A percentile compares a stretch with the other conserved stretches of the same genome.
phyloP scores from a whole-genome alignment of 2,797 vertebrate species.

The Sitta carolinensis region DNA sequence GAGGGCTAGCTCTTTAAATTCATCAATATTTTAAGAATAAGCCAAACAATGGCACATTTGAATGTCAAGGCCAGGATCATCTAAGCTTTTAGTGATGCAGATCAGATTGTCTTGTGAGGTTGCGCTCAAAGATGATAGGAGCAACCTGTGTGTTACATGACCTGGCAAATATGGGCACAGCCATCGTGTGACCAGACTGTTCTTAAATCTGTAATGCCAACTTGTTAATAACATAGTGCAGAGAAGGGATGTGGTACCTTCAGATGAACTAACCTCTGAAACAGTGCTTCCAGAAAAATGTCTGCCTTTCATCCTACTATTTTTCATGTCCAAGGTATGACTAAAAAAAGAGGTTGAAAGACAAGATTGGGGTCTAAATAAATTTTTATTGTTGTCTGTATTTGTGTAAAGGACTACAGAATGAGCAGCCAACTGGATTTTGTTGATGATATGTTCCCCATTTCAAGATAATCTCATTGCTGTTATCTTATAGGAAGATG shows the following conservation, averaged over 20 bases:
- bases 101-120: neutral
- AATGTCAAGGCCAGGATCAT: neutral
- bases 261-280: neutral
- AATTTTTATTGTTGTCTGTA: neutral
- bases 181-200: rapidly evolving
- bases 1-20: neutral
- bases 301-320: neutral
- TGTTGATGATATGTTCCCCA: neutral
- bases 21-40: neutral
- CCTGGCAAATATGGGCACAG: neutral
- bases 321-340: neutral
- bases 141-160: neutral
- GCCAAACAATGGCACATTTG: neutral
- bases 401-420: neutral
- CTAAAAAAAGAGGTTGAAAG: neutral
- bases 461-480: neutral
- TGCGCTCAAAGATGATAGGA: neutral
- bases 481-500: neutral
- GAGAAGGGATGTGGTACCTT: neutral
- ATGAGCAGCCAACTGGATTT: neutral
- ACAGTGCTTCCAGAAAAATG: neutral
- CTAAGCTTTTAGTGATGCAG: neutral
- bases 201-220: neutral
- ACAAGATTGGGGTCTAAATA: neutral
- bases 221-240: neutral